Conservation (phyloP, 2,113 vertebrate species). For the Mobula hypostoma region DNA sequence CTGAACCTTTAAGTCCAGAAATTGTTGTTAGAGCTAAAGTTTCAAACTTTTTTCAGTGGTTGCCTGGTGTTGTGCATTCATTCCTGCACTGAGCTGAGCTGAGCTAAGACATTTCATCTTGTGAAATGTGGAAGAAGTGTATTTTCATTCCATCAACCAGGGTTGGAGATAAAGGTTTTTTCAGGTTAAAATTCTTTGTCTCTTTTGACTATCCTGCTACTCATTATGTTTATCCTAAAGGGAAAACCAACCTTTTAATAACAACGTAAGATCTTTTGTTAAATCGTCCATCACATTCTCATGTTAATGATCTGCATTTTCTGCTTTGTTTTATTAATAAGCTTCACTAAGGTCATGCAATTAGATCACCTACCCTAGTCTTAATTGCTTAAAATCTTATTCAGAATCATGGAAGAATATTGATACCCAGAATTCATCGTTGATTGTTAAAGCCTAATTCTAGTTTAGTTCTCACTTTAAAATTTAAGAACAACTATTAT, state of each 20-base stretch:
- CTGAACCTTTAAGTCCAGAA: background rate
- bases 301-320: background rate
- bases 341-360: no score
- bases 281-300: background rate
- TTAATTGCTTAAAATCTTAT: background rate
- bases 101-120: background rate
- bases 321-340: background rate
- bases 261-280: background rate
- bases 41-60: background rate
- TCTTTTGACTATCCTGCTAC: background rate
- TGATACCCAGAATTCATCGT: background rate
- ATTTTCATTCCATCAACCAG: background rate
- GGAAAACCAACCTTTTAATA: background rate
- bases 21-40: no score
- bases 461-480: background rate
- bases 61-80: background rate
- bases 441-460: background rate
- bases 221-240: background rate
- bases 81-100: background rate
- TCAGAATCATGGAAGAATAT: background rate
- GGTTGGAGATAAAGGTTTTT: background rate
- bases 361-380: background rate
- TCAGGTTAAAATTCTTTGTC: background rate
- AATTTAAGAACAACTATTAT: background rate
- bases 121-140: background rate